These are phyloP conservation scores for Euglossa dilemma DNA, from an alignment of 1,140 invertebrate species.

Conservation along the genomic window DNA sequence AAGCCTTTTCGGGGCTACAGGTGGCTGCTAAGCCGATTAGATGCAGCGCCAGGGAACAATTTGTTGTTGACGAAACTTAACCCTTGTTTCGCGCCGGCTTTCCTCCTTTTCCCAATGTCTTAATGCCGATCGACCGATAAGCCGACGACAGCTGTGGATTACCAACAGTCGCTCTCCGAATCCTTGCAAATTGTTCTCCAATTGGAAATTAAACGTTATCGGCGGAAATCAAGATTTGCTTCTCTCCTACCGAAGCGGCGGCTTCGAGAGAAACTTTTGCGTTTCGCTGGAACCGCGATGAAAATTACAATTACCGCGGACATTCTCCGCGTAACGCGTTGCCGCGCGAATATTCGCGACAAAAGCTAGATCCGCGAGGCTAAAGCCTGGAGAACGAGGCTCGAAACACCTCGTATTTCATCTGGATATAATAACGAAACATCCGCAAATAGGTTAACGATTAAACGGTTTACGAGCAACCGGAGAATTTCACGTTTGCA, in stretches of 20 bases:
- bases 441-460: slow-evolving; percentile 17
- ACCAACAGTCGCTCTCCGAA: not conserved
- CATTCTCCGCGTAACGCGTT: no score
- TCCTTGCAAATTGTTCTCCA: not conserved
- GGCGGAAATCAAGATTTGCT: no score
- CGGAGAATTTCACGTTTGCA: slow-evolving; percentile 18
- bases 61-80: slow-evolving; percentile 70
- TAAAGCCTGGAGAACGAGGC: not conserved
- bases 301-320: no score
- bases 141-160: slow-evolving; percentile 10
- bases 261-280: no score
- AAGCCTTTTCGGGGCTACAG: slow-evolving; percentile 59
- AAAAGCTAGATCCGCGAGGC: not conserved
- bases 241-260: no score
- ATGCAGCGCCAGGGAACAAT: slow-evolving; percentile 64
- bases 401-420: not conserved
- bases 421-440: not conserved
- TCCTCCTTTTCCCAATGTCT: not conserved
- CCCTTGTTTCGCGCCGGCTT: slow-evolving; percentile 59
- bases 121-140: slow-evolving; percentile 20
- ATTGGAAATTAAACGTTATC: not conserved
- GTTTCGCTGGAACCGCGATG: no score
- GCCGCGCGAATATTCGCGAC: no score
- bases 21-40: slow-evolving; percentile 73
- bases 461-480: slow-evolving; percentile 27